These are phyloP conservation scores for Stegana nigrithorax DNA, from an alignment of 2,888 invertebrate genomes.

Conservation along the genomic window DNA sequence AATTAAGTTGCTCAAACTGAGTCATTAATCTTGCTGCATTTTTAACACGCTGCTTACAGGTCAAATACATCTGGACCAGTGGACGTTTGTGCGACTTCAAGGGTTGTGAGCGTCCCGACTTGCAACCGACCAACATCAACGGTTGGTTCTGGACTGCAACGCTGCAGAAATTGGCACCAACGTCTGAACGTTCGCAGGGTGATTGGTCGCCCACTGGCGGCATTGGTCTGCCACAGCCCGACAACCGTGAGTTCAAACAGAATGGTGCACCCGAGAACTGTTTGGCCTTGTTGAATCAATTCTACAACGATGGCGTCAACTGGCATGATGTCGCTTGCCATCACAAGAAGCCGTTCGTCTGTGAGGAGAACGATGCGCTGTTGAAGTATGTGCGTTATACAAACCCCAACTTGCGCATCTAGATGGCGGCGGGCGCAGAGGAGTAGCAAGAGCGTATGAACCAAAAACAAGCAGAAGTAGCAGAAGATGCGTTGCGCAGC, in stretches of 20 bases:
- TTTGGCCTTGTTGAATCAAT: constrained; percentile 86
- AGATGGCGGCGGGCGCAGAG: constrained; percentile 48
- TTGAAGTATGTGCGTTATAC: constrained; percentile 85
- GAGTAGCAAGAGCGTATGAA: constrained; percentile 43
- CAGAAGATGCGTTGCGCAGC: too few relatives aligned
- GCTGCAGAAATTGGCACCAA: constrained; percentile 85
- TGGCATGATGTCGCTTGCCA: constrained; percentile 95
- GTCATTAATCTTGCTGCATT: too few relatives aligned
- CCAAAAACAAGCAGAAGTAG: constrained; percentile 52
- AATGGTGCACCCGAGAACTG: constrained; percentile 90
- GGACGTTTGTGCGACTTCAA: constrained; percentile 91
- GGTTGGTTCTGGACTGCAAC: constrained; percentile 96
- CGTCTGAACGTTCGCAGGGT: constrained; percentile 83
- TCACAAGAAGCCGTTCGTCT: constrained; percentile 88
- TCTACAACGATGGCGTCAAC: constrained; percentile 90
- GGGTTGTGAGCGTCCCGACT: constrained; percentile 87
- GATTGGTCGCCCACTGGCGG: constrained; percentile 91
- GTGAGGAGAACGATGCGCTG: constrained; percentile 89
- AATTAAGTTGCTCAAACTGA: too few relatives aligned
- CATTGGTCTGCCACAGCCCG: constrained; percentile 87
- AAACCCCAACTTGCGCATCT: constrained; percentile 82
- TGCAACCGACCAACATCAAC: constrained; percentile 83
- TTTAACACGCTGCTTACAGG: constrained; percentile 71
- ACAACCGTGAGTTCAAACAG: constrained; percentile 84
- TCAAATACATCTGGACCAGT: constrained; percentile 92